Base-by-base conservation (phyloP, 1,140 invertebrate genomes). In the Hormaphis cornu region DNA sequence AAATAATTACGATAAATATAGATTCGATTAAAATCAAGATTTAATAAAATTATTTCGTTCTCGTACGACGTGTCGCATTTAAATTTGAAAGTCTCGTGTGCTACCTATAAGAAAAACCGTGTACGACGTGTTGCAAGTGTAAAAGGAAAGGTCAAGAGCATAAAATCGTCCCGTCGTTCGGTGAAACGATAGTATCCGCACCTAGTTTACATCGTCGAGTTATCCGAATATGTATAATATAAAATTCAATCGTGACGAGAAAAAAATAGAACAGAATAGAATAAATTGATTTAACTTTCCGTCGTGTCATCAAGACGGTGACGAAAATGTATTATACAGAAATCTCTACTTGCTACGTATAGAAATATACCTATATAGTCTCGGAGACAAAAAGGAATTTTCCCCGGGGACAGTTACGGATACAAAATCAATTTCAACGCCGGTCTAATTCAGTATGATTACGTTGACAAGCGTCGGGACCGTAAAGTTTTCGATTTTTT, bases 261-360 rank as follows among this genome's bases (percentile, higher is more conserved):
- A 46, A 46, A 48, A 48, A 48, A 4, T n/a, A n/a, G n/a, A n/a
- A n/a, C n/a, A n/a, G n/a, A n/a, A n/a, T n/a, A n/a, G n/a, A 14
- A 33, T 28, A 63, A 63, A 63, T 63, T 33, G 42, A 63, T 63
- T 63, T 46, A 33, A 63, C 28, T 48, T 63, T 33, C 28, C n/a
- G n/a, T 20, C 22, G 4, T 22, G 44, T 33, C 59, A 9, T 44
- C 35, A n/a, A 42, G 58, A 20, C 37, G 40, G 8, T 44, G 33
- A 40, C 37, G 37, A 22, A 63, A 63, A 63, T 63, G 14, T 63
- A 63, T 63, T 48, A 48, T 20, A 48, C 28, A 20, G 12, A 63
- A 30, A 48, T 22, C 42, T 33, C 14, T 30, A 30, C 59, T 3
- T 20, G 59, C 18, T n/a, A n/a, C n/a, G n/a, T n/a, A n/a, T n/a